Conservation (phyloP, 2,888 invertebrate genomes). For the Gymnosoma rotundatum region DNA sequence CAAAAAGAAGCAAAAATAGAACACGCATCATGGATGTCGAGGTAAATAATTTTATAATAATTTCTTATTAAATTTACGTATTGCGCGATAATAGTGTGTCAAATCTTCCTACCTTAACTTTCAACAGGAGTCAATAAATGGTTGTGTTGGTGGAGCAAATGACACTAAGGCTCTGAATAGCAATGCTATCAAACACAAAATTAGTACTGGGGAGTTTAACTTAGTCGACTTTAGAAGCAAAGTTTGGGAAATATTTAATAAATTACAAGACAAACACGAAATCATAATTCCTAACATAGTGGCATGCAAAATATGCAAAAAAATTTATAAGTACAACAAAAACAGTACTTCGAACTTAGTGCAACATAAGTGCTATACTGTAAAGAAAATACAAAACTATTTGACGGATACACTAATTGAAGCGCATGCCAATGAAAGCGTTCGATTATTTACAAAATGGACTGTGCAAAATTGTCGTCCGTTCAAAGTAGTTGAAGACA, state of each 20-base stretch:
- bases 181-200: slow-evolving; percentile 6
- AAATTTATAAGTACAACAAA: too few species aligned
- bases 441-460: slow-evolving; percentile 51
- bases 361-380: too few species aligned
- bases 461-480: slow-evolving; percentile 54
- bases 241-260: slow-evolving; percentile 22
- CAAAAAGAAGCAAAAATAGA: too few species aligned
- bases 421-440: background rate
- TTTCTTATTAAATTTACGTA: too few species aligned
- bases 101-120: background rate
- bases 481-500: slow-evolving; percentile 58
- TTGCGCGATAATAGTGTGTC: background rate
- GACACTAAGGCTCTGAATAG: background rate
- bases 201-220: slow-evolving; percentile 11
- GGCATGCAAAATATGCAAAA: too few species aligned
- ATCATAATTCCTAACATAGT: too few species aligned
- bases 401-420: too few species aligned
- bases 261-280: too few species aligned
- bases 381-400: too few species aligned
- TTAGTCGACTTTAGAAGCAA: slow-evolving; percentile 30
- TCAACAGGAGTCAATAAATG: background rate
- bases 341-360: too few species aligned
- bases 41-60: too few species aligned
- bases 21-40: too few species aligned
- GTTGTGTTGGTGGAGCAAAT: background rate